Percentiles rank a stretch among this genome's conserved stretches.
phyloP scores from a whole-genome alignment of 2,797 vertebrate species.

The Poecilia picta region DNA sequence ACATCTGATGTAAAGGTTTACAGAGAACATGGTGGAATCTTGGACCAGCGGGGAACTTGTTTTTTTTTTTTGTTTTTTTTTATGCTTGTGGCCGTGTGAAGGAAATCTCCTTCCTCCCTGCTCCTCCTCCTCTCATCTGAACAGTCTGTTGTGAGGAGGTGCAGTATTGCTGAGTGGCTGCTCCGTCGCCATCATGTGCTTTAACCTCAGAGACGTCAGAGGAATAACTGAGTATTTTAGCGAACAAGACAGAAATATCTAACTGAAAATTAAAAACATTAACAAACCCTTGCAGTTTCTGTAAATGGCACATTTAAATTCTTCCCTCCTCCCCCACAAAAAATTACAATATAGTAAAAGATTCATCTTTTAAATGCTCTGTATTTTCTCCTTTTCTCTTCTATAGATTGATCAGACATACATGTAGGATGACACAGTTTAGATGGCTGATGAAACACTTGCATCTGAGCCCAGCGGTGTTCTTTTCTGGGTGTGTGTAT shows the following conservation, averaged over 20 bases:
- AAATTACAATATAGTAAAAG: conserved; percentile 28
- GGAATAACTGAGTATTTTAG: conserved; percentile 33
- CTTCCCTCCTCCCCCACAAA: too few species aligned
- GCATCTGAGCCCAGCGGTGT: conserved; percentile 50
- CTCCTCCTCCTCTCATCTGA: conserved; percentile 24
- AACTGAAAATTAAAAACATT: conserved; percentile 35
- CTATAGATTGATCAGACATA: conserved; percentile 36
- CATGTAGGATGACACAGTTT: conserved; percentile 52
- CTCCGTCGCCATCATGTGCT: conserved; percentile 61
- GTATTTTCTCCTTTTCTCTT: conserved; percentile 22
- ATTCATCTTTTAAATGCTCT: conserved; percentile 59
- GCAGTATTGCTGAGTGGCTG: conserved; percentile 69
- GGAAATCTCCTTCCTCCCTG: conserved; percentile 20
- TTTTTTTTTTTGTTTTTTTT: conserved; percentile 18
- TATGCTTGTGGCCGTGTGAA: conserved; percentile 35
- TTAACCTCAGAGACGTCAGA: conserved; percentile 62
- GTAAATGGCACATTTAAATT: conserved; percentile 54
- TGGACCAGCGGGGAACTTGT: conserved; percentile 26
- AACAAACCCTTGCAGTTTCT: conserved; percentile 30
- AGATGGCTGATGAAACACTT: conserved; percentile 51
- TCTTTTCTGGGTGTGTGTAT: conserved; percentile 32
- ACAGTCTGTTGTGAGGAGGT: conserved; percentile 38
- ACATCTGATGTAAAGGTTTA: conserved; percentile 43
- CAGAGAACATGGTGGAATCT: conserved; percentile 32
- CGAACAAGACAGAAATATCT: conserved; percentile 38